Conservation (phyloP, 2,888 invertebrate genomes). For the Agrypnus murinus region DNA sequence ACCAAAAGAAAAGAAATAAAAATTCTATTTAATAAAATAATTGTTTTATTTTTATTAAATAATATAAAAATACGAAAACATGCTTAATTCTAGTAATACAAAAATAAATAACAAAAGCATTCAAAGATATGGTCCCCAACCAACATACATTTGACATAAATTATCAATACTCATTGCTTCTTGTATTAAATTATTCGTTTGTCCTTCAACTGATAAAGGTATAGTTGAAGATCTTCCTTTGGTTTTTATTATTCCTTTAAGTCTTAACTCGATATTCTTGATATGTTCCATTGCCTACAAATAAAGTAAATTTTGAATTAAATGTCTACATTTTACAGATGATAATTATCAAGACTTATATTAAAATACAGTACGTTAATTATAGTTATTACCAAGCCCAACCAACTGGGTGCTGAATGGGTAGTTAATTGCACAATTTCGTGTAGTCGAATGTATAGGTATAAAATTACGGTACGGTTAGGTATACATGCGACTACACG, state of each 20-base stretch:
- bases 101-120: not conserved
- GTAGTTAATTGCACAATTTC: no score
- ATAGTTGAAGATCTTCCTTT: constrained; percentile 77
- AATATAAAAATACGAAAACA: not conserved
- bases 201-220: constrained; percentile 91
- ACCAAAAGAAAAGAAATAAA: constrained; percentile 37
- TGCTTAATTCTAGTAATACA: not conserved
- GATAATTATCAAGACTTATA: no score
- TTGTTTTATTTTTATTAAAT: not conserved
- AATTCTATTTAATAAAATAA: not conserved
- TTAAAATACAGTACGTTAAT: no score
- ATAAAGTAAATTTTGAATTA: no score
- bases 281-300: constrained; percentile 86
- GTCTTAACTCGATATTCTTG: constrained; percentile 86
- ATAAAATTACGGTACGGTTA: no score
- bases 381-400: no score
- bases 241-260: constrained; percentile 83
- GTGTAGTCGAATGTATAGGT: no score
- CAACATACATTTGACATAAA: constrained; percentile 96
- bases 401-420: no score
- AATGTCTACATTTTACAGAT: no score
- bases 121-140: constrained; percentile 91
- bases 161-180: constrained; percentile 93
- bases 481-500: no score
- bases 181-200: constrained; percentile 92